A percentile compares a stretch with the other conserved stretches of the same genome.
These are phyloP conservation scores for Otolemur crassicaudatus DNA, from an alignment of 2,797 vertebrate species.

Conservation along the genomic window DNA sequence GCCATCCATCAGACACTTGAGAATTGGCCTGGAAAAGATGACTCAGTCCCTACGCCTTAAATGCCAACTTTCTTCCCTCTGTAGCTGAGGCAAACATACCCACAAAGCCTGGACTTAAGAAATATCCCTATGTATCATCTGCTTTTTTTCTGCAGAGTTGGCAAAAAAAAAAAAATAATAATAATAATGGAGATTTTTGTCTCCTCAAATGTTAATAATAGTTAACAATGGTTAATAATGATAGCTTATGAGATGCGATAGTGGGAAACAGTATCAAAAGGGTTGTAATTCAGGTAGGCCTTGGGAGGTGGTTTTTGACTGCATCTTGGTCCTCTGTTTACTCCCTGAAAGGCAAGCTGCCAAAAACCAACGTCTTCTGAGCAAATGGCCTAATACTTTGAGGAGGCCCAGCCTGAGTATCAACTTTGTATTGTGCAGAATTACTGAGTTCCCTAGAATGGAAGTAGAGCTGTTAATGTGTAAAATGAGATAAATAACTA, in stretches of 20 bases:
- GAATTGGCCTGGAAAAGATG: conserved; percentile 86
- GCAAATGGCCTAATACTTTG: background rate
- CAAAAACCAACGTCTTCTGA: background rate
- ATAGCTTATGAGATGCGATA: background rate
- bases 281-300: background rate
- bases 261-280: rapidly evolving
- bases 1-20: conserved; percentile 83
- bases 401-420: background rate
- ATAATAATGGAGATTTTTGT: conserved; percentile 25
- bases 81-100: conserved; percentile 8
- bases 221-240: background rate
- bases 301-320: background rate
- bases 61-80: conserved; percentile 69
- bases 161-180: background rate
- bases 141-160: background rate
- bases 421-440: background rate
- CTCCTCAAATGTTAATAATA: background rate
- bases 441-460: background rate
- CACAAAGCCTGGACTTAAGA: background rate
- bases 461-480: background rate
- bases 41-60: conserved; percentile 83
- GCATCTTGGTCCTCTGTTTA: background rate
- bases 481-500: background rate
- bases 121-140: conserved; percentile 13
- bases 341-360: background rate